A percentile compares a stretch with the other conserved stretches of the same genome.
Evolutionary conservation across 2,888 invertebrate species (phyloP).

Genomic region (Meiosimyza decipiens): DNA sequence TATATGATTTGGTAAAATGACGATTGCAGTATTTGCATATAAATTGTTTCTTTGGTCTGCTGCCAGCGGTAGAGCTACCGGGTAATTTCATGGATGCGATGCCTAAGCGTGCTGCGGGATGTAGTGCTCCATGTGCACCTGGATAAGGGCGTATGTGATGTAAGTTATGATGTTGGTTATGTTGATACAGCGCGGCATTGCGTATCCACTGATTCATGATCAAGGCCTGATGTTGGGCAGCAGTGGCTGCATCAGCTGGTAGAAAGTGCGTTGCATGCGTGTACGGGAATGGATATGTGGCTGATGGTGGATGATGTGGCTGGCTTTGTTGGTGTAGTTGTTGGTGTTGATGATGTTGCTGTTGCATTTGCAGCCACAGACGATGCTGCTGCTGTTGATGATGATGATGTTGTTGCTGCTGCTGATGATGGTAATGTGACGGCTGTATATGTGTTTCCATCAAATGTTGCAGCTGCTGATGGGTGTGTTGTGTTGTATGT

Average conservation of each 20-base stretch:
- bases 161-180: constrained; percentile 60
- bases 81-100: constrained; percentile 71
- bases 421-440: constrained; percentile 40
- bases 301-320: constrained; percentile 43
- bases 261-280: constrained; percentile 39
- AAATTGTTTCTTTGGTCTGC: constrained; percentile 84
- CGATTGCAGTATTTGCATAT: constrained; percentile 98
- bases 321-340: constrained; percentile 50
- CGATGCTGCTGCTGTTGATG: constrained; percentile 56
- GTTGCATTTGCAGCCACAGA: constrained; percentile 51
- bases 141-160: constrained; percentile 47
- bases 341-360: constrained; percentile 57
- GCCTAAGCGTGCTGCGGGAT: constrained; percentile 44
- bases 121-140: constrained; percentile 33
- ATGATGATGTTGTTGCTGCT: constrained; percentile 48
- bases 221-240: constrained; percentile 69
- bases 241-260: constrained; percentile 69
- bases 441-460: constrained; percentile 34
- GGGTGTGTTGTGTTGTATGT: constrained; percentile 40
- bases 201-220: constrained; percentile 81
- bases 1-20: constrained; percentile 98
- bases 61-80: constrained; percentile 68
- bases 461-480: background rate
- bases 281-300: constrained; percentile 49
- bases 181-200: constrained; percentile 77